Evolutionary conservation across 2,113 vertebrate genomes (phyloP).

Genomic region (Galeopterus variegatus): DNA sequence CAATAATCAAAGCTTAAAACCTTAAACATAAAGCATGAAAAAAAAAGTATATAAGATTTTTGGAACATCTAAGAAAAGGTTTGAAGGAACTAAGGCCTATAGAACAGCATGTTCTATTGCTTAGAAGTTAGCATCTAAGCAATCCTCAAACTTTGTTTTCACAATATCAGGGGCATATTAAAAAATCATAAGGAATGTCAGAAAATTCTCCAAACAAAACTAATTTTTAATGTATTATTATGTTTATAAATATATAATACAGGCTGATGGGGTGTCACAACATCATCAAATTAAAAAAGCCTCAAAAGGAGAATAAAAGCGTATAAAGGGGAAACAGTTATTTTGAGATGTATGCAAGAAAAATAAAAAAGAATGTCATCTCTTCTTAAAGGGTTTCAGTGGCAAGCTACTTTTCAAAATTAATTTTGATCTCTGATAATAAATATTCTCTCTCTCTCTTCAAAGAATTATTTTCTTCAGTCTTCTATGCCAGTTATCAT

Average conservation of each 20-base stretch:
- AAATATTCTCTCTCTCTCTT: slow-evolving; percentile 60
- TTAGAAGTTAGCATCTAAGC: slow-evolving; percentile 41
- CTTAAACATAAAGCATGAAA: slow-evolving; percentile 73
- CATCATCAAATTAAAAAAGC: slow-evolving; percentile 33
- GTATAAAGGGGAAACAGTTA: slow-evolving; percentile 8
- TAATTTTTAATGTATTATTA: slow-evolving; percentile 47
- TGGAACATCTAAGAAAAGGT: slow-evolving; percentile 72
- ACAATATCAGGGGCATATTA: neutral
- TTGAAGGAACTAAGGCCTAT: slow-evolving; percentile 40
- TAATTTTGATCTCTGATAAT: slow-evolving; percentile 66
- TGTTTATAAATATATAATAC: neutral
- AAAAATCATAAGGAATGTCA: slow-evolving; percentile 47
- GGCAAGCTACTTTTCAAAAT: slow-evolving; percentile 56
- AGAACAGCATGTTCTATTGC: neutral
- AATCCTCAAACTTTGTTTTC: slow-evolving; percentile 10
- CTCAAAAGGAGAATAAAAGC: slow-evolving; percentile 55
- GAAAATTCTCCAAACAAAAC: slow-evolving; percentile 57
- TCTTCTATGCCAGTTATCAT: neutral
- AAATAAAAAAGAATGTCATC: slow-evolving; percentile 16
- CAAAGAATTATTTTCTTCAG: slow-evolving; percentile 59
- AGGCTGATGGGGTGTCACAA: neutral
- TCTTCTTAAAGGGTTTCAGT: slow-evolving; percentile 16
- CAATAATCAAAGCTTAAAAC: slow-evolving; percentile 78
- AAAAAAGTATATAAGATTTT: slow-evolving; percentile 47
- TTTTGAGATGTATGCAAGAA: slow-evolving; percentile 16